phyloP scores from a whole-genome alignment of 2,797 vertebrate species.

The Mergus octosetaceus region DNA sequence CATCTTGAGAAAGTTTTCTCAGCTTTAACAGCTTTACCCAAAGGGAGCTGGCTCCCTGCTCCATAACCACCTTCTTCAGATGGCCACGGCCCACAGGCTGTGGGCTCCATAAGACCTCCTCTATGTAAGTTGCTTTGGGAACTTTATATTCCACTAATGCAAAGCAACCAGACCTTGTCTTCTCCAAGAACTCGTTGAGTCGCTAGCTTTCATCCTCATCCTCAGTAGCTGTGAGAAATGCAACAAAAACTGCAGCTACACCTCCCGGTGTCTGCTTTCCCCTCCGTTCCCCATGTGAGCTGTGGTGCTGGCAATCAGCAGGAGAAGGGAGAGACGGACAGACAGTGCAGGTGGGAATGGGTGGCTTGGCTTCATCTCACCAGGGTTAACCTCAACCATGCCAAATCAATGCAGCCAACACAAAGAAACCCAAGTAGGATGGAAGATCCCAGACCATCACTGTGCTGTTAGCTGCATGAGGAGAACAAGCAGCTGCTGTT shows the following conservation, averaged over 20 bases:
- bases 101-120: background rate
- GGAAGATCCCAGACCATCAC: background rate
- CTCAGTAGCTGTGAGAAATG: background rate
- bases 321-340: background rate
- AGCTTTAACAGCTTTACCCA: background rate
- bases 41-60: background rate
- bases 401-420: background rate
- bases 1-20: background rate
- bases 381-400: background rate
- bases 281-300: background rate
- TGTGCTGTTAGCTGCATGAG: background rate
- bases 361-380: background rate
- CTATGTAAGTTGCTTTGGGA: background rate
- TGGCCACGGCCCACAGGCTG: accelerated
- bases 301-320: background rate
- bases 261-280: background rate
- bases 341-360: background rate
- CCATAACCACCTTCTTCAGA: background rate
- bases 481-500: background rate
- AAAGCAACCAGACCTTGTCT: background rate
- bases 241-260: background rate
- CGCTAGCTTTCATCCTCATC: accelerated
- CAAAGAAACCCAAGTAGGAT: background rate
- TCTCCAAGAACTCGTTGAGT: background rate
- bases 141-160: background rate